These are phyloP conservation scores for Drosophila koepferae DNA, from an alignment of 2,888 invertebrate genomes.

Conservation along the genomic window DNA sequence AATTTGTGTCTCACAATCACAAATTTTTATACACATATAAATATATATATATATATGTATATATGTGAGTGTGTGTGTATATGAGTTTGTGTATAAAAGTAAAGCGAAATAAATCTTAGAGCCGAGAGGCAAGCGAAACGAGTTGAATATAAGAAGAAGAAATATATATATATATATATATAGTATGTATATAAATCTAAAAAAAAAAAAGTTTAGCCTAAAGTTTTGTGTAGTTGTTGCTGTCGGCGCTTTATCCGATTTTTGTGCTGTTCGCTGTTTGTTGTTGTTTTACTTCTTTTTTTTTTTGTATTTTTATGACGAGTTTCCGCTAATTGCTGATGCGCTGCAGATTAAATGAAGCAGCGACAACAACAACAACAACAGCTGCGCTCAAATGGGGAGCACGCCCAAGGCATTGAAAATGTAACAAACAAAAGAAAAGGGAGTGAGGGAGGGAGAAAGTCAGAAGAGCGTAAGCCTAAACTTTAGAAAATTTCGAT, in stretches of 20 bases:
- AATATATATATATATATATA: constrained; percentile 1
- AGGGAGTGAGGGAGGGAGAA: not conserved
- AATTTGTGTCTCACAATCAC: constrained; percentile 78
- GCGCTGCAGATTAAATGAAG: constrained; percentile 77
- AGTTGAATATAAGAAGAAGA: constrained; percentile 60
- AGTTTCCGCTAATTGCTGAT: constrained; percentile 82
- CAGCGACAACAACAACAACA: constrained; percentile 42
- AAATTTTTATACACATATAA: constrained; percentile 29
- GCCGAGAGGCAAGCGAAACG: constrained; percentile 65
- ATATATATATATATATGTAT: constrained; percentile 20
- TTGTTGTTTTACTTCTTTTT: constrained; percentile 9
- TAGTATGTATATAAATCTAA: constrained; percentile 8
- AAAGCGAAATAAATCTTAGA: constrained; percentile 79
- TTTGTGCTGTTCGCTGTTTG: constrained; percentile 55
- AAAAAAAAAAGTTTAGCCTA: constrained; percentile 66
- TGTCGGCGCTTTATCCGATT: constrained; percentile 79
- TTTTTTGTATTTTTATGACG: constrained; percentile 72
- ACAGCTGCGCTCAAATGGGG: constrained; percentile 52
- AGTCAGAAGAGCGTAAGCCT: not conserved
- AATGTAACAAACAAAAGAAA: constrained; percentile 29
- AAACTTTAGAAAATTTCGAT: constrained; percentile 22
- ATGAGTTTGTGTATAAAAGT: constrained; percentile 44
- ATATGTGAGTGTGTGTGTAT: constrained; percentile 11
- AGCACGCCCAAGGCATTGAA: constrained; percentile 41
- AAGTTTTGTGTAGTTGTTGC: constrained; percentile 62